Base-by-base conservation (phyloP, 2,797 vertebrate genomes). In the Lycodopsis pacificus region DNA sequence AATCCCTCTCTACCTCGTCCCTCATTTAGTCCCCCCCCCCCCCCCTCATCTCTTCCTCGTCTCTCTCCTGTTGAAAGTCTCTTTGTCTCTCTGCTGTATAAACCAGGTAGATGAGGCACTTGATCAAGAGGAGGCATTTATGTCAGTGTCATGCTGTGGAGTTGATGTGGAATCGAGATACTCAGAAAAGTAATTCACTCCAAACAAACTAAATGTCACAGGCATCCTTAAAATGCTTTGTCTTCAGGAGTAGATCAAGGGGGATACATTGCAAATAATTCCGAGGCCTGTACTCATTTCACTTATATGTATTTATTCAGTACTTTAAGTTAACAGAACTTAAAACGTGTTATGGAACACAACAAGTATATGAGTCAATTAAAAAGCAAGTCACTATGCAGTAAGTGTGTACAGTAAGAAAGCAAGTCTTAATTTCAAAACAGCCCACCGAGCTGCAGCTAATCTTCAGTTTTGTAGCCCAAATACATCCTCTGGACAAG, bases 71-170 rank as follows among this genome's bases (percentile, higher is more conserved):
- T 20, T 51, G 20, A n/a, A 11, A 12, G 36, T 72, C 44, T 72
- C 56, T 56, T 67, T 49, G 64, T 81, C 32, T 44, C 65, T 78
- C 53, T 14, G 54, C 78, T 61, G 76, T 89, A 71, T 84, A 82
- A 82, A 76, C 65, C 77, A 85, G 83, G 86, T 89, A 82, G 84
- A 90, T 65, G 34, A 78, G 80, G 77, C 72, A 76, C 82, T 89
- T 92, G 85, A 92, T 93, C 86, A 88, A 90, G 82, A 67, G 25
- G 72, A 84, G 74, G 76, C 79, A 79, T 86, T 92, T 81, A 54
- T 83, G 82, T 92, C 87, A 73, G 71, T 69, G 73, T 83, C 91
- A 77, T 65, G 73, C 85, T 83, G 81, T 38, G 69, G 59, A 66
- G 76, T 51, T 82, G 82, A 90, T 68, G 77, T 65, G 57, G 54